Percentiles rank a stretch among this genome's conserved stretches.
Evolutionary conservation across 2,797 vertebrate genomes (phyloP).

Genomic region (Spea hammondii): DNA sequence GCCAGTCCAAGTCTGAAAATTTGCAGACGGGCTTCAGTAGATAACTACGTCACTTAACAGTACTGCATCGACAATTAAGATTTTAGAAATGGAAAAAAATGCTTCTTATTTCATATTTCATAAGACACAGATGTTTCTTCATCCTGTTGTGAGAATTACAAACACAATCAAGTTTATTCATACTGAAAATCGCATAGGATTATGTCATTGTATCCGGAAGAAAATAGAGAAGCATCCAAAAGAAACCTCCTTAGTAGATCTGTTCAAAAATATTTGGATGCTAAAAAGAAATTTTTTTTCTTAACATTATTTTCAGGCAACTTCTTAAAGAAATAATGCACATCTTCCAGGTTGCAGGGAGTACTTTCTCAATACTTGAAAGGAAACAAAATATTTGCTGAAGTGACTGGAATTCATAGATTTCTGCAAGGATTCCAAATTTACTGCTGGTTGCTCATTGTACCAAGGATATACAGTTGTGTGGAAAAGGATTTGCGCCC

Average conservation of each 20-base stretch:
- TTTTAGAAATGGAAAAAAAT: too few relatives aligned
- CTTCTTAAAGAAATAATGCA: neutral
- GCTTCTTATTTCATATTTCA: neutral
- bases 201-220: neutral
- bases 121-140: conserved; percentile 13
- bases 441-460: too few relatives aligned
- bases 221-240: too few relatives aligned
- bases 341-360: neutral
- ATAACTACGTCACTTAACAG: too few relatives aligned
- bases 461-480: too few relatives aligned
- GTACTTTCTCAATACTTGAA: neutral
- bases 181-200: neutral
- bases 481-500: too few relatives aligned
- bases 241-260: too few relatives aligned
- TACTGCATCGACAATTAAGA: too few relatives aligned
- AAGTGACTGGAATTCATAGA: neutral
- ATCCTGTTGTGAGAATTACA: neutral
- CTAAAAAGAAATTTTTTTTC: neutral
- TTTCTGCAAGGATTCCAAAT: neutral
- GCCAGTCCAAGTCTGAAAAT: too few relatives aligned
- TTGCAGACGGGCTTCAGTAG: too few relatives aligned
- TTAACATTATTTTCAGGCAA: neutral
- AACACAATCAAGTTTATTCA: conserved; percentile 4
- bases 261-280: neutral
- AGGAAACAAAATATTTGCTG: neutral